Conservation (phyloP, 2,113 vertebrate genomes). For the Hydrolagus affinis region DNA sequence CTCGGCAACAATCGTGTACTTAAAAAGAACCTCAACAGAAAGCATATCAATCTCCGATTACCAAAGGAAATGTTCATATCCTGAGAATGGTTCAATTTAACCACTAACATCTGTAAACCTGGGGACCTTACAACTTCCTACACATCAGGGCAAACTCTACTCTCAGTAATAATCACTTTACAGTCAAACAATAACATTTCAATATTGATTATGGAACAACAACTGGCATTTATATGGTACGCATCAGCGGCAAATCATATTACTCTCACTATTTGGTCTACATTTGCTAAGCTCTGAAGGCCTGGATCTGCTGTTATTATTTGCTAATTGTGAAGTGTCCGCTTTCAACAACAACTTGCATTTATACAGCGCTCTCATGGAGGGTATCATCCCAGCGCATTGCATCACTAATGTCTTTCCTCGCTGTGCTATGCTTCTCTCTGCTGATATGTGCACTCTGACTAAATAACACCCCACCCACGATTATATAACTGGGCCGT, state of each 20-base stretch:
- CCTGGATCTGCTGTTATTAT: too few species aligned
- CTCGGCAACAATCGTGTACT: not conserved
- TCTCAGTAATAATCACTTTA: not conserved
- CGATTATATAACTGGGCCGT: too few species aligned
- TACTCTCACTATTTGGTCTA: not conserved
- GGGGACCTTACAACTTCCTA: not conserved
- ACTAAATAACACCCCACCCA: too few species aligned
- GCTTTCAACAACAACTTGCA: too few species aligned
- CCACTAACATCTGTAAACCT: not conserved
- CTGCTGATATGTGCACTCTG: too few species aligned
- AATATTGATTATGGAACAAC: too few species aligned
- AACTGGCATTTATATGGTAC: not conserved
- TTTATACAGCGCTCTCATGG: too few species aligned
- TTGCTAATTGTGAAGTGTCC: too few species aligned
- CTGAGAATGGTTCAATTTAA: constrained; percentile 12
- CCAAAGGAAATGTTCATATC: constrained; percentile 4
- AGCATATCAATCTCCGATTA: not conserved
- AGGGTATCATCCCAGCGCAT: too few species aligned
- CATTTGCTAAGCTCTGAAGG: not conserved
- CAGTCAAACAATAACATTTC: not conserved
- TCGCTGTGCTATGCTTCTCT: too few species aligned
- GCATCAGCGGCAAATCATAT: not conserved
- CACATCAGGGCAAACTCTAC: not conserved
- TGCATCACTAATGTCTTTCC: too few species aligned
- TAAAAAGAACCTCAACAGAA: not conserved